Evolutionary conservation across 2,797 vertebrate species (phyloP), one percentile per base, ranked within the genome.

Genomic region (Psittacula echo): DNA sequence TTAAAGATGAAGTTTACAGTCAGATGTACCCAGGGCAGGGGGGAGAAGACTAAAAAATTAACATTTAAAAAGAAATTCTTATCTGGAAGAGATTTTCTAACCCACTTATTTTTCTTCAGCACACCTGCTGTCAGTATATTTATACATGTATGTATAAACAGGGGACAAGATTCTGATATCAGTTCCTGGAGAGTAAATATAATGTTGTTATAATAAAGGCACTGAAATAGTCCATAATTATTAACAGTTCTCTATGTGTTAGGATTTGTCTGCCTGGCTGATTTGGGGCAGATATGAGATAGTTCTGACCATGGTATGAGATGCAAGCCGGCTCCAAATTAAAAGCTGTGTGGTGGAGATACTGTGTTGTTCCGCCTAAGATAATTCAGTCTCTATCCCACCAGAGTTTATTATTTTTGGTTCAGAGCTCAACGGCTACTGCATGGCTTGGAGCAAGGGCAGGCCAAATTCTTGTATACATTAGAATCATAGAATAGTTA

Each of bases 1-100:
- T 94, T 92, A 91, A 96, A 97, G 85, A 98, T 96, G 84, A 97
- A 97, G 97, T 96, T 97, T 97, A 96, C 87, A 94, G 93, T 95
- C 90, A 97, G 96, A 92, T 32, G 79, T 80, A 96, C 58, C 2
- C 1, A 9, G 64, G 22, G 26, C 2, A 10, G 39, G 32, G 23
- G 70, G 6, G 29, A 44, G 18, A 70, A 68, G 65, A 67, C 84
- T 92, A 77, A 89, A 95, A 97, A 97, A 98, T 96, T 97, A 98
- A 96, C 95, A 98, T 97, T 98, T 97, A 91, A 97, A 97, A 98
- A 96, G 93, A 97, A 97, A 94, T 61, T 48, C 90, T 97, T 97
- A 97, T 97, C 96, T 96, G 48, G 18, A 75, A 97, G 92, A 95
- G 84, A 95, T 95, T 91, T 96, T 76, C 85, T 87, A 94, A 89